Evolutionary conservation across 2,797 vertebrate species (phyloP), one percentile per base, ranked within the genome.

Genomic region (Nasua narica): DNA sequence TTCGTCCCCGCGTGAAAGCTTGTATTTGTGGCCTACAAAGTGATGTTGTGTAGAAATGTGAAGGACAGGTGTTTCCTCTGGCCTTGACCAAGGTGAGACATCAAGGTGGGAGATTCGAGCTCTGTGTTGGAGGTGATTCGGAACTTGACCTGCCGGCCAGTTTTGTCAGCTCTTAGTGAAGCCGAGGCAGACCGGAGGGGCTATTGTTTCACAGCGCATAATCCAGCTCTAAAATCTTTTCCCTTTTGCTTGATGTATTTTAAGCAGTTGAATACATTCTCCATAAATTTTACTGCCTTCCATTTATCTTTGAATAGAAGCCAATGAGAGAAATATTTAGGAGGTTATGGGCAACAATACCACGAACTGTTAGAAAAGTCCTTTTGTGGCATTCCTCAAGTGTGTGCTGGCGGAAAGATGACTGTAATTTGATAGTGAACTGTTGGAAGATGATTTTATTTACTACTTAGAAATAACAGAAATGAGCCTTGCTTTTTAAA

Each of bases 181-280:
- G 72, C 54, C 2, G 62, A 87, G 79, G 82, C 29, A 37, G 52
- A 76, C 58, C 6, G 79, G 93, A 79, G 77, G 81, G 78, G 40
- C 67, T 92, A n/a, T 50, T 70, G 65, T 92, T 95, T 95, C 85
- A 94, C 37, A 92, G 74, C 85, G 88, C 89, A 86, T 54, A 88
- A 93, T 69, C 15, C 13, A 92, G 40, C 43, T 82, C 78, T 94
- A 79, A 96, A 92, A 70, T 58, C 37, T 82, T 69, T 97, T 94
- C 95, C 88, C 77, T 87, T 96, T 91, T 60, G 77, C 37, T 74
- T 94, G 83, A 82, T 94, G 54, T 87, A 91, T 97, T 97, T 98
- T 94, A 96, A 96, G 74, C 83, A 94, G 79, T 86, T 94, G 90
- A 92, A 95, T 97, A 92, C 94, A 92, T 97, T 97, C 96, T 90